A percentile compares a stretch with the other conserved stretches of the same genome.
Conservation (phyloP, 30 jellyfish, hydroid and myxozoan species). For the Haliclystus octoradiatus region DNA sequence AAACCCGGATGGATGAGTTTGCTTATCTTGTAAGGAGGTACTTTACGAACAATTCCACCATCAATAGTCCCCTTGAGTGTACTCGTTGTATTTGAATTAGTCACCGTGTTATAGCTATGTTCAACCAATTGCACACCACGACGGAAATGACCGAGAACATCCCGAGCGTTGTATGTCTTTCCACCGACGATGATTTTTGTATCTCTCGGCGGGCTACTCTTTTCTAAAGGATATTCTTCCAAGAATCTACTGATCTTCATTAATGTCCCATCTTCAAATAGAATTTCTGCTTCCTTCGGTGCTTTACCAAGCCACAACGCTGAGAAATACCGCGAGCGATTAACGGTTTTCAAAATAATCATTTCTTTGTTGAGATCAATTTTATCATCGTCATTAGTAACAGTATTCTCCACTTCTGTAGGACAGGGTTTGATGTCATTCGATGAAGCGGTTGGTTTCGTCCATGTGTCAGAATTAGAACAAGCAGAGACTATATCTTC, state of each 20-base stretch:
- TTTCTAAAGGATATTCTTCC: constrained; percentile 64
- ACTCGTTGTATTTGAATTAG: constrained; percentile 62
- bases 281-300: constrained; percentile 67
- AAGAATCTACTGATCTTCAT: constrained; percentile 35
- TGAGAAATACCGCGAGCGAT: constrained; percentile 67
- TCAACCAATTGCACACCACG: constrained; percentile 95
- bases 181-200: constrained; percentile 48
- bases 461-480: constrained; percentile 33
- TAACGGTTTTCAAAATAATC: constrained; percentile 7
- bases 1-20: constrained; percentile 80
- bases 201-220: constrained; percentile 61
- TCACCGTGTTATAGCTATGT: constrained; percentile 64
- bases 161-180: constrained; percentile 70
- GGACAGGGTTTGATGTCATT: not conserved
- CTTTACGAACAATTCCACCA: constrained; percentile 81
- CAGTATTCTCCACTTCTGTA: not conserved
- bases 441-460: not conserved
- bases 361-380: not conserved
- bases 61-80: constrained; percentile 51
- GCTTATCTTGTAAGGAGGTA: constrained; percentile 95
- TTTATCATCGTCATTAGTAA: not conserved
- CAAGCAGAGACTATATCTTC: constrained; percentile 66
- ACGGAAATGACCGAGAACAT: constrained; percentile 76
- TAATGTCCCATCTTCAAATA: constrained; percentile 24
- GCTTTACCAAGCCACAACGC: constrained; percentile 90